Percentiles rank a stretch among this genome's conserved stretches.
phyloP scores from a whole-genome alignment of 2,888 invertebrate genomes.

The Chrysomela aeneicollis region DNA sequence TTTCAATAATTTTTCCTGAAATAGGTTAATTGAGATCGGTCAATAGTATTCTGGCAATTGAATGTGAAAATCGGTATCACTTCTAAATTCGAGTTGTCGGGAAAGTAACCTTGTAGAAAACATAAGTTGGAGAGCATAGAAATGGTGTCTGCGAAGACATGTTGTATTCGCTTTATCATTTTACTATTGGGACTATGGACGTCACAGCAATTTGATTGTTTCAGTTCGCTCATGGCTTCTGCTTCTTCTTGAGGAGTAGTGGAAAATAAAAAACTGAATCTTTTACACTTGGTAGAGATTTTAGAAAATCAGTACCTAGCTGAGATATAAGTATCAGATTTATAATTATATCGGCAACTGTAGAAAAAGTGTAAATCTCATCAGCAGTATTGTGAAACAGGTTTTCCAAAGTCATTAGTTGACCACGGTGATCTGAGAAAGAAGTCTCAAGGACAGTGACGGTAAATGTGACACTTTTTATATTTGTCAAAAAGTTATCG shows the following conservation, averaged over 20 bases:
- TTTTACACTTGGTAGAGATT: neutral
- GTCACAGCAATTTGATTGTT: neutral
- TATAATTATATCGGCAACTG: neutral
- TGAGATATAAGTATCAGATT: neutral
- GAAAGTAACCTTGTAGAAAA: neutral
- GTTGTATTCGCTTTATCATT: neutral
- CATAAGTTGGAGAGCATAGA: neutral
- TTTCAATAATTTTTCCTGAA: too few relatives aligned
- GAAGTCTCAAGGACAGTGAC: neutral
- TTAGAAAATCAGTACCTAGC: neutral
- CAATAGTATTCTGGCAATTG: too few relatives aligned
- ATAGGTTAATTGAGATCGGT: too few relatives aligned
- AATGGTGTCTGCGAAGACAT: neutral
- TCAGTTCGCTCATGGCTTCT: neutral
- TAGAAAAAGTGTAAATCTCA: conserved; percentile 4
- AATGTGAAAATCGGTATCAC: too few relatives aligned
- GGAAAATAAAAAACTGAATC: neutral
- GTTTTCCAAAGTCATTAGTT: neutral
- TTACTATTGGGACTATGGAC: neutral
- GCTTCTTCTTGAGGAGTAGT: neutral
- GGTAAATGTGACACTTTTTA: neutral
- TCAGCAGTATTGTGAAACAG: neutral
- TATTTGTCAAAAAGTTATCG: neutral
- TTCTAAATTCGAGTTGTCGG: neutral
- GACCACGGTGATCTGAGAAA: conserved; percentile 11